These are phyloP conservation scores for Oncorhynchus tshawytscha DNA, from an alignment of 2,113 vertebrate species.

Conservation along the genomic window DNA sequence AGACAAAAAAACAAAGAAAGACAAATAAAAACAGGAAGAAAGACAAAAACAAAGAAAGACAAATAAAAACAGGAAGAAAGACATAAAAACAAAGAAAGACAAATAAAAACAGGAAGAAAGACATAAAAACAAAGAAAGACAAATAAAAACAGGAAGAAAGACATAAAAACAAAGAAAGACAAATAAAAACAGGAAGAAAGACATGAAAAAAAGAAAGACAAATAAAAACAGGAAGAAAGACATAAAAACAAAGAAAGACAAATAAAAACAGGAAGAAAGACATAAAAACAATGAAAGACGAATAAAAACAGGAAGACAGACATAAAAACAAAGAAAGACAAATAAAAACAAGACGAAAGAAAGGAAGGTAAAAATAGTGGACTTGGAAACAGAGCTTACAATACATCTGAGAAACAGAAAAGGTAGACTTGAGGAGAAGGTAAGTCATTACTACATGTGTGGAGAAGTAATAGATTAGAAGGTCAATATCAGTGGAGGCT, in stretches of 20 bases:
- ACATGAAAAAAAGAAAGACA: not conserved
- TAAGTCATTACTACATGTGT: not conserved
- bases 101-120: not conserved
- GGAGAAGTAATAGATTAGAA: not conserved
- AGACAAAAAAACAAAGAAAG: not conserved
- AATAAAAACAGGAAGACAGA: not conserved
- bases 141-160: not conserved
- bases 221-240: not conserved
- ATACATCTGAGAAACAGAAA: not conserved
- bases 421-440: constrained; percentile 10
- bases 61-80: not conserved
- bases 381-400: not conserved
- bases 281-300: not conserved
- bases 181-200: not conserved
- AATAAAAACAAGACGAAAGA: not conserved
- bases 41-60: not conserved
- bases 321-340: not conserved
- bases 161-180: not conserved
- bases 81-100: not conserved
- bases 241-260: not conserved
- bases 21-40: not conserved
- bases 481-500: not conserved
- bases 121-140: not conserved
- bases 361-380: not conserved
- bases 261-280: not conserved